Percentiles rank a stretch among this genome's conserved stretches.
These are phyloP conservation scores for Steinernema feltiae DNA, from an alignment of 1,140 invertebrate genomes.

Conservation along the genomic window DNA sequence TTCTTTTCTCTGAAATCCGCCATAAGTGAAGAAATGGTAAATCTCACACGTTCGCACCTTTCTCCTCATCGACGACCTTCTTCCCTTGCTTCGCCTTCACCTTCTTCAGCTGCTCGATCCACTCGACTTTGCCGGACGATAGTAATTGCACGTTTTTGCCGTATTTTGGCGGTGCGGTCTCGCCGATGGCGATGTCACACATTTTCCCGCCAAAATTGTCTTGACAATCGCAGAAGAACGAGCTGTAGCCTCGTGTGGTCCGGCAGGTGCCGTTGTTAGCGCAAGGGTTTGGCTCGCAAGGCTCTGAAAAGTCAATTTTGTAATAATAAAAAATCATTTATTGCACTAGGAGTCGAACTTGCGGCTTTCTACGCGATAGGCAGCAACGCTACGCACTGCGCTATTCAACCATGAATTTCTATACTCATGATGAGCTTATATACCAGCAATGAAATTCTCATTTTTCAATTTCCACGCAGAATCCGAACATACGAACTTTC, in stretches of 20 bases:
- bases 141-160: constrained; percentile 32
- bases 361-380: too few species aligned
- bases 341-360: too few species aligned
- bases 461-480: too few species aligned
- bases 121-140: constrained; percentile 38
- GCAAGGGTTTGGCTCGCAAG: constrained; percentile 36
- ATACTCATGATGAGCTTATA: too few species aligned
- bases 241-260: constrained; percentile 31
- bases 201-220: constrained; percentile 33
- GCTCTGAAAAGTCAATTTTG: constrained; percentile 29
- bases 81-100: constrained; percentile 4
- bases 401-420: too few species aligned
- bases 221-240: constrained; percentile 36
- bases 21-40: not conserved
- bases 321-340: constrained; percentile 5
- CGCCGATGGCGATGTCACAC: constrained; percentile 30
- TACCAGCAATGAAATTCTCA: too few species aligned
- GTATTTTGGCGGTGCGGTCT: constrained; percentile 25
- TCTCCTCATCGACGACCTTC: constrained; percentile 18
- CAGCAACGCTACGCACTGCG: too few species aligned
- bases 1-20: constrained; percentile 20
- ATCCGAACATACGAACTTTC: too few species aligned
- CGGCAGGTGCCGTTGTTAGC: constrained; percentile 38
- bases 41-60: not conserved
- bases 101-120: constrained; percentile 39